Percentiles rank a stretch among this genome's conserved stretches.
These are phyloP conservation scores for Trachops cirrhosus DNA, from an alignment of 2,797 vertebrate species.

Conservation along the genomic window DNA sequence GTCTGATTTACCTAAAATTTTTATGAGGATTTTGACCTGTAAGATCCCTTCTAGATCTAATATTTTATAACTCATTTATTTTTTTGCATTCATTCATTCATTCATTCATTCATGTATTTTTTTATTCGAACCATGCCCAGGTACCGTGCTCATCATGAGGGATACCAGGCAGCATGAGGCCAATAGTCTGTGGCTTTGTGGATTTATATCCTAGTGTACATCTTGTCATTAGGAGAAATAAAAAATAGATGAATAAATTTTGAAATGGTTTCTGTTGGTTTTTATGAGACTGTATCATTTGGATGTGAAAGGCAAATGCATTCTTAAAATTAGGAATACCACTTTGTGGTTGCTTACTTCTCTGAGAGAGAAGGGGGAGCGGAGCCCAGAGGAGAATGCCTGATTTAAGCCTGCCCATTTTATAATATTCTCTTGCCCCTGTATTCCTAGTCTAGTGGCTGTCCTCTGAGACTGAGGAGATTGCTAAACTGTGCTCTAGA, in stretches of 20 bases:
- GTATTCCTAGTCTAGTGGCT: not conserved
- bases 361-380: not conserved
- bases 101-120: not conserved
- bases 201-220: not conserved
- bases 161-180: not conserved
- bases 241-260: not conserved
- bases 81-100: not conserved
- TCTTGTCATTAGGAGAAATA: not conserved
- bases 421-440: not conserved
- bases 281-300: not conserved
- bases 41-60: not conserved
- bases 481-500: not conserved
- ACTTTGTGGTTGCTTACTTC: not conserved
- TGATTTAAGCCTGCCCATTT: not conserved
- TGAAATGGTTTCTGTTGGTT: not conserved
- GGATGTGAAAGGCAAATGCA: not conserved
- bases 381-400: not conserved
- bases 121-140: not conserved
- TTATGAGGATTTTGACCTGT: not conserved
- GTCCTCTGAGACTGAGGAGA: not conserved
- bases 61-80: not conserved
- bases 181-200: not conserved
- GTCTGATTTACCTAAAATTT: conserved; percentile 20
- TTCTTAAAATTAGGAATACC: not conserved
- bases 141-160: not conserved